Evolutionary conservation across 2,113 vertebrate genomes (phyloP).

Genomic region (Prolemur simus): DNA sequence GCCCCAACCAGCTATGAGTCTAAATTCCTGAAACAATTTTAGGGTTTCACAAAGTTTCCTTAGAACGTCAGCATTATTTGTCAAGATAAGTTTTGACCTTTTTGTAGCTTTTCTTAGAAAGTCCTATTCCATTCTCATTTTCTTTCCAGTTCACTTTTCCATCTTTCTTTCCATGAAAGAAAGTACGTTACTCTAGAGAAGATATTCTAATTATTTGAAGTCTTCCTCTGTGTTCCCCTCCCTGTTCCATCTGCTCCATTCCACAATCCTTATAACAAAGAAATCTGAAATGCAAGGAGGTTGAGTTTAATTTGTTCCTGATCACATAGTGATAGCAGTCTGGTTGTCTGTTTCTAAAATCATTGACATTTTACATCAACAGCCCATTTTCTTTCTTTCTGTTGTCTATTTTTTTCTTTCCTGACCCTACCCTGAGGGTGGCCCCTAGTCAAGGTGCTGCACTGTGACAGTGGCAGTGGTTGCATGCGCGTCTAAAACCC

Average conservation of each 20-base stretch:
- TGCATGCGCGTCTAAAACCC: neutral
- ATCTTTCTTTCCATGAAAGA: constrained; percentile 24
- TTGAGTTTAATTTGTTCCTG: neutral
- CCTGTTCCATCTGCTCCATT: neutral
- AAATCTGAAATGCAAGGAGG: neutral
- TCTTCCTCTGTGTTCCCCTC: neutral
- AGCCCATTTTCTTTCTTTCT: neutral
- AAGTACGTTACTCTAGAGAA: neutral
- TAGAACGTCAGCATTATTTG: neutral
- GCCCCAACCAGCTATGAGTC: neutral
- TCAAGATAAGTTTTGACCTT: neutral
- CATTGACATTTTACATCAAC: neutral
- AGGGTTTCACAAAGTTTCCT: neutral
- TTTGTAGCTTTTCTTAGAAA: neutral
- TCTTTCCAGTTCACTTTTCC: neutral
- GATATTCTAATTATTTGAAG: constrained; percentile 11
- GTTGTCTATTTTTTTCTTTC: neutral
- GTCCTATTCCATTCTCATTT: neutral
- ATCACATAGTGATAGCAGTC: neutral
- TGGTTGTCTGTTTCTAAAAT: neutral
- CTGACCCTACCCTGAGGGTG: neutral
- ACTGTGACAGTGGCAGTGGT: neutral
- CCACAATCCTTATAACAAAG: neutral
- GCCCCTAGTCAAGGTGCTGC: neutral
- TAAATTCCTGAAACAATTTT: neutral